phyloP scores from a whole-genome alignment of 2,888 invertebrate genomes.

The Salticus scenicus region DNA sequence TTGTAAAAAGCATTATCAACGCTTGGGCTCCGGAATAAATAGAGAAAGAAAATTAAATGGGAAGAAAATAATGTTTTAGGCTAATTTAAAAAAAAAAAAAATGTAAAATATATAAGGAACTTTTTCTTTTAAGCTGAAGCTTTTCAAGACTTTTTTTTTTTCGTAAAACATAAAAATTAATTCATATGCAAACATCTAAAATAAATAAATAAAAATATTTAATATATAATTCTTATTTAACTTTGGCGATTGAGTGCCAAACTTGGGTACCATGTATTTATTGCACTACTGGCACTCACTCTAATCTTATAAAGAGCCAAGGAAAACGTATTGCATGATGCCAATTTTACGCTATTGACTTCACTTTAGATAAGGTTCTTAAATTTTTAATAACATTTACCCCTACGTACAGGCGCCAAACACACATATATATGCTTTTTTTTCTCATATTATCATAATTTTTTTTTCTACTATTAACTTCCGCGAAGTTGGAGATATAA shows the following conservation, averaged over 20 bases:
- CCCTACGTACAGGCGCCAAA: not conserved
- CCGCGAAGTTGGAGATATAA: not conserved
- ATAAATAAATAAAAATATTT: no score
- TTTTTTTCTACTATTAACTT: not conserved
- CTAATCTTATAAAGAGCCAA: not conserved
- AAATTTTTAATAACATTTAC: constrained; percentile 1
- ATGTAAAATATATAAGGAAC: no score
- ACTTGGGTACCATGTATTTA: not conserved
- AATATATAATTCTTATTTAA: no score
- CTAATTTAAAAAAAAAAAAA: no score
- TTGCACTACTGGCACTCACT: not conserved
- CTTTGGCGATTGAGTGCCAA: not conserved
- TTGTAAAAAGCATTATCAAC: no score
- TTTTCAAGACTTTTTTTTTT: no score
- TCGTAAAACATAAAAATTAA: no score
- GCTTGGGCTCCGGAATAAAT: no score
- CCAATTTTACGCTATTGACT: constrained; percentile 2
- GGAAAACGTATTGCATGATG: not conserved
- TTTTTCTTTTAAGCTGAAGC: no score
- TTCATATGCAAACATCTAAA: no score
- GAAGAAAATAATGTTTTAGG: no score
- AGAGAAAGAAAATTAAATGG: no score
- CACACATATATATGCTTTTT: not conserved
- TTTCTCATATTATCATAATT: not conserved
- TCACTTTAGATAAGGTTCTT: not conserved